Evolutionary conservation across 2,797 vertebrate species (phyloP).

Genomic region (Semotilus atromaculatus): DNA sequence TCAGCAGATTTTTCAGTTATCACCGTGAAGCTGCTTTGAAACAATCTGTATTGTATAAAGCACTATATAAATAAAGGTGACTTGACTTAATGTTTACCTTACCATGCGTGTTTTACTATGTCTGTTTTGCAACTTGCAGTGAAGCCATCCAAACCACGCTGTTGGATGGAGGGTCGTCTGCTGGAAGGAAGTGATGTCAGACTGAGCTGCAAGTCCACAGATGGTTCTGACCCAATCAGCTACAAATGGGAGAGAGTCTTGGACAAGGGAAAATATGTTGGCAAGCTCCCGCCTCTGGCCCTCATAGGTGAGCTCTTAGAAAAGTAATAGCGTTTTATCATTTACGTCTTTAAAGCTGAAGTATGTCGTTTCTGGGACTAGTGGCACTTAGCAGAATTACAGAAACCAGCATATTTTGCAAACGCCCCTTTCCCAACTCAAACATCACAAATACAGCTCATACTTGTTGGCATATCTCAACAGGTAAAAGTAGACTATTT

Average conservation of each 20-base stretch:
- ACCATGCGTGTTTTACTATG: neutral
- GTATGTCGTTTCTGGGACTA: neutral
- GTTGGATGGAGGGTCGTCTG: constrained; percentile 82
- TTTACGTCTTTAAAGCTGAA: neutral
- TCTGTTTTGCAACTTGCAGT: constrained; percentile 66
- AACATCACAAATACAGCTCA: neutral
- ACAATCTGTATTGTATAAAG: no score
- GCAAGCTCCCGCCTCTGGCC: constrained; percentile 72
- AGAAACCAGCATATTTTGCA: neutral
- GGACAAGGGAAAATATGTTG: constrained; percentile 73
- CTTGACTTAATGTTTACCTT: neutral
- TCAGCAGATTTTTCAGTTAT: no score
- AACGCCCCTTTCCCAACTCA: neutral
- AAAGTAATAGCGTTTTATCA: neutral
- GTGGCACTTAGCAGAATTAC: neutral
- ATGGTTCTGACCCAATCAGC: constrained; percentile 81
- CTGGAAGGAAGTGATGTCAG: constrained; percentile 81
- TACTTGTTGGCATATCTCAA: neutral
- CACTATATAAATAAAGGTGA: no score
- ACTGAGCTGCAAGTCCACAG: constrained; percentile 80
- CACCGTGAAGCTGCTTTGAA: no score
- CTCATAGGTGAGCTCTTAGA: constrained; percentile 73
- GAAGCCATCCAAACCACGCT: constrained; percentile 85
- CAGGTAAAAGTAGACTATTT: neutral
- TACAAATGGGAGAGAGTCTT: constrained; percentile 83